A percentile compares a stretch with the other conserved stretches of the same genome.
Conservation (phyloP, 2,888 invertebrate species). For the Dastarcus helophoroides region DNA sequence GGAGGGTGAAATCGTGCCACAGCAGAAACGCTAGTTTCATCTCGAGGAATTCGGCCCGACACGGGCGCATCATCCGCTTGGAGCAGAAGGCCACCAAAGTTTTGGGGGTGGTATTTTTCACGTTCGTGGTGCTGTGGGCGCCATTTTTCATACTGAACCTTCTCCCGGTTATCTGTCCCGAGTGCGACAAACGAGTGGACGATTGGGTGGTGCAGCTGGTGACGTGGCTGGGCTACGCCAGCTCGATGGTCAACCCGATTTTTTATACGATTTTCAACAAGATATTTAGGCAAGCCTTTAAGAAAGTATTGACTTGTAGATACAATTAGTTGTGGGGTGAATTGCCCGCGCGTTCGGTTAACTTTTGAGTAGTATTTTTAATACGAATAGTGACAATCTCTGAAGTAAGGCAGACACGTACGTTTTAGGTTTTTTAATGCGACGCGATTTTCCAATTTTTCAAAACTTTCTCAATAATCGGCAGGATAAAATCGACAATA, state of each 20-base stretch:
- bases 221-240: slow-evolving; percentile 88
- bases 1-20: slow-evolving; percentile 54
- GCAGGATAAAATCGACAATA: too few species aligned
- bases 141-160: slow-evolving; percentile 88
- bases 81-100: slow-evolving; percentile 97
- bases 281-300: slow-evolving; percentile 83
- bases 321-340: too few species aligned
- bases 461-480: too few species aligned
- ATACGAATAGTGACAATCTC: too few species aligned
- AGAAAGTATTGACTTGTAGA: slow-evolving; percentile 70
- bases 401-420: too few species aligned
- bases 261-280: slow-evolving; percentile 95
- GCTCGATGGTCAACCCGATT: slow-evolving; percentile 90
- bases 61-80: slow-evolving; percentile 71
- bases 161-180: slow-evolving; percentile 69
- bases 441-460: too few species aligned
- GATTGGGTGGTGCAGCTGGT: slow-evolving; percentile 76
- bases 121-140: slow-evolving; percentile 91
- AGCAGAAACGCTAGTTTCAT: slow-evolving; percentile 72
- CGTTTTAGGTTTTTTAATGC: too few species aligned
- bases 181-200: slow-evolving; percentile 65
- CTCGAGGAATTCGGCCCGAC: slow-evolving; percentile 68
- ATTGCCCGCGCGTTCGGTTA: too few species aligned
- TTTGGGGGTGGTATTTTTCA: slow-evolving; percentile 86
- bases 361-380: too few species aligned